phyloP scores from a whole-genome alignment of 2,113 vertebrate genomes.

The Gulo gulo region DNA sequence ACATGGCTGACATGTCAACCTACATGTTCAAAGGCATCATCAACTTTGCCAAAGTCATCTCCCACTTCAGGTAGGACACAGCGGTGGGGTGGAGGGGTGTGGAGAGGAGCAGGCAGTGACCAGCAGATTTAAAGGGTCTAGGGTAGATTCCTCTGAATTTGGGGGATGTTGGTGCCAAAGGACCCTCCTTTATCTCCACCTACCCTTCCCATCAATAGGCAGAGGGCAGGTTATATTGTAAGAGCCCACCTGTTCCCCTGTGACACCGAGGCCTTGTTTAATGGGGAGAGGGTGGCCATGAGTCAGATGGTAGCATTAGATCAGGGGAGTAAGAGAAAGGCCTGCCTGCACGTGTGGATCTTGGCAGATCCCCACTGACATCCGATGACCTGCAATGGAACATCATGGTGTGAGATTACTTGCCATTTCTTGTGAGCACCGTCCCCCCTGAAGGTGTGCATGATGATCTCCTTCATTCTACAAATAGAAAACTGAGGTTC shows the following conservation, averaged over 20 bases:
- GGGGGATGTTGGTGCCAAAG: background rate
- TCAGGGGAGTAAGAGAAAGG: background rate
- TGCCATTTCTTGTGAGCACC: background rate
- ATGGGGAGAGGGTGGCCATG: background rate
- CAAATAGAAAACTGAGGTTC: background rate
- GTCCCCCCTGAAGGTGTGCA: background rate
- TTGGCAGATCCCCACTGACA: background rate
- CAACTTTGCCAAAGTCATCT: slow-evolving; percentile 83
- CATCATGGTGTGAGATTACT: background rate
- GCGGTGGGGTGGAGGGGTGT: background rate
- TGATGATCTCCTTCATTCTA: background rate
- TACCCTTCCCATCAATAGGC: background rate
- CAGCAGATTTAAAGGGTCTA: background rate
- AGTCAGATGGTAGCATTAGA: background rate
- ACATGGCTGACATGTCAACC: slow-evolving; percentile 82
- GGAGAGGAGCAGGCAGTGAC: background rate
- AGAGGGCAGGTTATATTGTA: background rate
- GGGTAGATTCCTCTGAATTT: background rate
- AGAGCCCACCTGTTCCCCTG: background rate
- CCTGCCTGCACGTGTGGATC: background rate
- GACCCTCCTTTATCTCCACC: background rate
- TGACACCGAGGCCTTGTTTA: background rate
- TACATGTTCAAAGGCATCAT: slow-evolving; percentile 86
- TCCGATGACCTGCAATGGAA: background rate
- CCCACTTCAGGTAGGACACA: slow-evolving; percentile 79